Evolutionary conservation across 2,113 vertebrate genomes (phyloP).

Genomic region (Probosciger aterrimus): DNA sequence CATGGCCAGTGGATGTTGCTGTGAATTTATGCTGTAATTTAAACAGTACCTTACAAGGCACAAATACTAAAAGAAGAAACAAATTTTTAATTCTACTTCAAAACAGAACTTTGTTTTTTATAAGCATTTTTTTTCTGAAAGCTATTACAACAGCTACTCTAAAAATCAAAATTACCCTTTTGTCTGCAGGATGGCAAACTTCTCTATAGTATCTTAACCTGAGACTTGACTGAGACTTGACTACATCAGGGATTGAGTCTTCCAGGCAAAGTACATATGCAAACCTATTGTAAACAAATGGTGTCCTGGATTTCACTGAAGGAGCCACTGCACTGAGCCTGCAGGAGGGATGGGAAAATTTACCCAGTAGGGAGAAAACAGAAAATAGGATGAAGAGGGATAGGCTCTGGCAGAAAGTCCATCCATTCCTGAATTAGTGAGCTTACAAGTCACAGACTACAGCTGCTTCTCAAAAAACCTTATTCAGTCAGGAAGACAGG

Average conservation of each 20-base stretch:
- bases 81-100: background rate
- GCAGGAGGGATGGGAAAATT: background rate
- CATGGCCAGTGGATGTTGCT: background rate
- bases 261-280: background rate
- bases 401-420: background rate
- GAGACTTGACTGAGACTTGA: background rate
- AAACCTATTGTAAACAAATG: background rate
- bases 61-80: background rate
- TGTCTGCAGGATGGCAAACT: background rate
- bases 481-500: background rate
- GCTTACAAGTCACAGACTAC: background rate
- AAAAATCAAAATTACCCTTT: background rate
- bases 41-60: background rate
- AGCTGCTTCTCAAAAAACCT: background rate
- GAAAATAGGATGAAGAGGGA: background rate
- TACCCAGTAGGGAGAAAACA: background rate
- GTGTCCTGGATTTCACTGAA: background rate
- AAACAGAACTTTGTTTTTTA: background rate
- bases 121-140: background rate
- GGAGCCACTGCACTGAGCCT: background rate
- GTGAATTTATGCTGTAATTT: slow-evolving; percentile 1
- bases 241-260: background rate
- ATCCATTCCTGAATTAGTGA: background rate
- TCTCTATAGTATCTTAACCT: background rate
- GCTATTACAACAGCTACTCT: background rate